Conservation (phyloP, 2,113 vertebrate species). For the Rutilus rutilus region DNA sequence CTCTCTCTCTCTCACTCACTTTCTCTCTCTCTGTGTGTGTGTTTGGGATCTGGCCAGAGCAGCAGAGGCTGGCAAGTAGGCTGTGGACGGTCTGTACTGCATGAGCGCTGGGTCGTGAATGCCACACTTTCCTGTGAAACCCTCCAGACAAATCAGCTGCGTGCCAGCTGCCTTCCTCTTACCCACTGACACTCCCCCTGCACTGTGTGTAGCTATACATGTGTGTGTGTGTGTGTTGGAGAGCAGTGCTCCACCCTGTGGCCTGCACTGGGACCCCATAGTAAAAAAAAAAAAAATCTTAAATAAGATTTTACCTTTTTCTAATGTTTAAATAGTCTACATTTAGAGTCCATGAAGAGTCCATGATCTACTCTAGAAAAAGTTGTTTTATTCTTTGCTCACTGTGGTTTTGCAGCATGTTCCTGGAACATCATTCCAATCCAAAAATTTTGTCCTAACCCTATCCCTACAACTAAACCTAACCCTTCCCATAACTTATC, state of each 20-base stretch:
- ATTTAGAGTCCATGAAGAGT: neutral
- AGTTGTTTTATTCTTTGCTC: too few relatives aligned
- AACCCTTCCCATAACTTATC: too few relatives aligned
- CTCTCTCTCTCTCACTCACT: constrained; percentile 14
- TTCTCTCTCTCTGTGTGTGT: constrained; percentile 51
- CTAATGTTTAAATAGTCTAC: neutral
- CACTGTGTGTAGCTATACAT: neutral
- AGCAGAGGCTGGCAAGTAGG: constrained; percentile 56
- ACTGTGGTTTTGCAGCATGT: too few relatives aligned
- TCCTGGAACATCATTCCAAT: too few relatives aligned
- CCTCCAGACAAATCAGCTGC: constrained; percentile 67
- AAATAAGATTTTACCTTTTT: neutral
- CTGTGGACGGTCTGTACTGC: constrained; percentile 65
- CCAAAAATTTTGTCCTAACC: too few relatives aligned
- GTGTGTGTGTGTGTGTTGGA: neutral
- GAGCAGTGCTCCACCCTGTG: constrained; percentile 54
- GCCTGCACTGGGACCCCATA: constrained; percentile 28
- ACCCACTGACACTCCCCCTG: constrained; percentile 57
- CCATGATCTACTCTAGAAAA: neutral
- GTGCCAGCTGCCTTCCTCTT: constrained; percentile 64
- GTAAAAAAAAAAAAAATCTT: neutral
- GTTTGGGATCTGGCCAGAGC: constrained; percentile 59
- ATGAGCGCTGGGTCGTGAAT: constrained; percentile 70
- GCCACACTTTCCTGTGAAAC: constrained; percentile 70
- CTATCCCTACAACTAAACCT: too few relatives aligned